These are phyloP conservation scores for Harlomillsia oculata DNA, from an alignment of 1,140 invertebrate genomes.

Conservation along the genomic window DNA sequence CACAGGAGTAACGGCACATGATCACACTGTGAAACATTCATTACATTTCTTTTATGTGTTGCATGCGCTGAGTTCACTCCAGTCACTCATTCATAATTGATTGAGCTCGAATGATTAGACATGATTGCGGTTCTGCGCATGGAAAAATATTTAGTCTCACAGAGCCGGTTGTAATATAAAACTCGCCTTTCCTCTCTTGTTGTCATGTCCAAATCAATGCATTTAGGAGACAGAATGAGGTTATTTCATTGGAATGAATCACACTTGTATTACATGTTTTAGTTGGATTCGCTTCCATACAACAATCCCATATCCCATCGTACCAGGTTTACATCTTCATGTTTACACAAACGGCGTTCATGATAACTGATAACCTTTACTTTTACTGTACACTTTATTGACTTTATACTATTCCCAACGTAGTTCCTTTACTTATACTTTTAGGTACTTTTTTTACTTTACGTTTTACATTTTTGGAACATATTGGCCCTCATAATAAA, in stretches of 20 bases:
- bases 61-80: background rate
- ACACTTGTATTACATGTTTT: background rate
- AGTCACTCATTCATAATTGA: slow-evolving; percentile 19
- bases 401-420: too few relatives aligned
- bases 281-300: background rate
- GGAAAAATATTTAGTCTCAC: too few relatives aligned
- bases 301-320: background rate
- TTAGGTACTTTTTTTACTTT: too few relatives aligned
- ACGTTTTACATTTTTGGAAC: too few relatives aligned
- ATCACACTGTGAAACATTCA: slow-evolving; percentile 7
- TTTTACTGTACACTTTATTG: background rate
- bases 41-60: background rate
- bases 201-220: too few relatives aligned
- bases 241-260: slow-evolving; percentile 3
- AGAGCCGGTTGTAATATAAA: background rate
- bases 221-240: slow-evolving; percentile 16
- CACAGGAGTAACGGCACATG: too few relatives aligned
- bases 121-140: slow-evolving; percentile 6
- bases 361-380: background rate
- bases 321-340: background rate
- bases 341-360: background rate
- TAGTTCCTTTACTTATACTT: too few relatives aligned
- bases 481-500: too few relatives aligned
- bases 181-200: too few relatives aligned
- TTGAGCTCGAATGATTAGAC: slow-evolving; percentile 17